Evolutionary conservation across 2,113 vertebrate genomes (phyloP).

Genomic region (Glareola pratincola): DNA sequence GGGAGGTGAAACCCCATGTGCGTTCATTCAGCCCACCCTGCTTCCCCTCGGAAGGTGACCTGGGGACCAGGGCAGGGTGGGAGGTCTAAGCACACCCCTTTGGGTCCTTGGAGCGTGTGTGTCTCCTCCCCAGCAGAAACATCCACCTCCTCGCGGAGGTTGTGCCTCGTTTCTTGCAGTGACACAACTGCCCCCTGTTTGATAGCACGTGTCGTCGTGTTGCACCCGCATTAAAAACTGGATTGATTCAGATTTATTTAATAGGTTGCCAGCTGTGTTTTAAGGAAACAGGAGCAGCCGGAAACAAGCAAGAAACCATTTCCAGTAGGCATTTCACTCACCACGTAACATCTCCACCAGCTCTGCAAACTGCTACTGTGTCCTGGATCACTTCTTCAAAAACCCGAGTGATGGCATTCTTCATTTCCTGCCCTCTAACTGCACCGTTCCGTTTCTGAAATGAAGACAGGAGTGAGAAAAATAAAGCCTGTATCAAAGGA

Average conservation of each 20-base stretch:
- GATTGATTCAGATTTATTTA: neutral
- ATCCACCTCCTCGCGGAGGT: neutral
- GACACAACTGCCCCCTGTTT: neutral
- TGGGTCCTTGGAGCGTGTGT: neutral
- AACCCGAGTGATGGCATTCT: neutral
- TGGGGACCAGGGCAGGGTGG: rapidly evolving
- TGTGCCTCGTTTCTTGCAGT: neutral
- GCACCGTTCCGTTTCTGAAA: neutral
- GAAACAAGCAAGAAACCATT: neutral
- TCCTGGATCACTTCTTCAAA: neutral
- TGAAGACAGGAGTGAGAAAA: neutral
- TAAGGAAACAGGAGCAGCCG: neutral
- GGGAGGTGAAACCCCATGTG: neutral
- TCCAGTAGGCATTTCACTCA: neutral
- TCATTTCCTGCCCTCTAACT: neutral
- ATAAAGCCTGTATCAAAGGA: neutral
- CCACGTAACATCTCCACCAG: neutral
- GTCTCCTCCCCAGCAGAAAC: neutral
- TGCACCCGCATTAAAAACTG: neutral
- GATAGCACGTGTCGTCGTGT: neutral
- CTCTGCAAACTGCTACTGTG: neutral
- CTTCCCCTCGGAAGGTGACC: neutral
- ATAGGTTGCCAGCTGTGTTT: neutral
- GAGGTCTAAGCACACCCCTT: neutral
- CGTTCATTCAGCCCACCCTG: neutral